Evolutionary conservation across 2,888 invertebrate species (phyloP).

Genomic region (Choristoneura rosaceana): DNA sequence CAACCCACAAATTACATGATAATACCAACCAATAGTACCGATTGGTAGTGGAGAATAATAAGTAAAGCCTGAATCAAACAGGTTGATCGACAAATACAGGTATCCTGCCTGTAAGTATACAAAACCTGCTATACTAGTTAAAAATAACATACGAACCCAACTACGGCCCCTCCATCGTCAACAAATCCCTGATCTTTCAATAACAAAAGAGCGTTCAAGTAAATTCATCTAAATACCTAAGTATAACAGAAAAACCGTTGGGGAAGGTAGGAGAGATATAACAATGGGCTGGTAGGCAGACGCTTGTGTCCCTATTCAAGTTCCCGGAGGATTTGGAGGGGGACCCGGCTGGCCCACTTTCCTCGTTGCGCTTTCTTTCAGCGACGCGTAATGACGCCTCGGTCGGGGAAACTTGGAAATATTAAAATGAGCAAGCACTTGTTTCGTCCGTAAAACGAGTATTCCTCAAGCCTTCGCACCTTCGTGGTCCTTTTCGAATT

Average conservation of each 20-base stretch:
- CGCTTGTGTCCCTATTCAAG: constrained; percentile 45
- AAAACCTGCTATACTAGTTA: neutral
- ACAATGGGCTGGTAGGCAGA: constrained; percentile 67
- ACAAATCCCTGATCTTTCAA: constrained; percentile 49
- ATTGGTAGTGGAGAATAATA: too few relatives aligned
- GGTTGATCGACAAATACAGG: neutral
- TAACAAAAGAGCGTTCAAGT: constrained; percentile 50
- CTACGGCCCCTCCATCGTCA: constrained; percentile 45
- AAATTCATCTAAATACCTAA: constrained; percentile 54
- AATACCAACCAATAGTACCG: too few relatives aligned
- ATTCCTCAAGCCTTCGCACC: constrained; percentile 75
- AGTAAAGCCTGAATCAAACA: too few relatives aligned
- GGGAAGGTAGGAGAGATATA: constrained; percentile 67
- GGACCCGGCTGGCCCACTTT: constrained; percentile 73
- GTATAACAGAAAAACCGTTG: constrained; percentile 51
- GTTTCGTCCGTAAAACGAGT: constrained; percentile 76
- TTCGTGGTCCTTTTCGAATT: constrained; percentile 59
- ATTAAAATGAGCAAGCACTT: constrained; percentile 85
- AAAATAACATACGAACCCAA: constrained; percentile 13
- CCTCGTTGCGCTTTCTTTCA: constrained; percentile 70
- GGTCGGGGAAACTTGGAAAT: constrained; percentile 76
- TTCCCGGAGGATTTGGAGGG: constrained; percentile 67
- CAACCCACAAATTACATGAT: too few relatives aligned
- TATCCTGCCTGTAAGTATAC: neutral
- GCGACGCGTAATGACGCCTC: constrained; percentile 75